These are phyloP conservation scores for Hydriomena furcata DNA, from an alignment of 2,888 invertebrate genomes.

Conservation along the genomic window DNA sequence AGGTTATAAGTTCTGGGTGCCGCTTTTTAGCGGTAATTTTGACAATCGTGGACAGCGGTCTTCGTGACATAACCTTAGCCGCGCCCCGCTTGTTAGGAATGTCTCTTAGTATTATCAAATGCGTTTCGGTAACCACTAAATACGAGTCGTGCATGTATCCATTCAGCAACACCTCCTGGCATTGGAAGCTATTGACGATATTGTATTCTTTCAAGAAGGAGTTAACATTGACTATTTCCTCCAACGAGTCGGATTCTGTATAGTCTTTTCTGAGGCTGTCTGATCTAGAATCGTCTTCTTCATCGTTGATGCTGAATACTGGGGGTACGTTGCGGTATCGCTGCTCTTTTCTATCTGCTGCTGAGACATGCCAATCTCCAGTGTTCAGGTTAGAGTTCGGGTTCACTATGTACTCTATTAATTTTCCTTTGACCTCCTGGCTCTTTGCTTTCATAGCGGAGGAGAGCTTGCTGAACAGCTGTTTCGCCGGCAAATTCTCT, in stretches of 20 bases:
- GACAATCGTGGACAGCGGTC: slow-evolving; percentile 95
- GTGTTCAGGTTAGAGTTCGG: slow-evolving; percentile 85
- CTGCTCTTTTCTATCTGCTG: slow-evolving; percentile 92
- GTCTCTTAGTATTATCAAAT: slow-evolving; percentile 93
- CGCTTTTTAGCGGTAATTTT: slow-evolving; percentile 98
- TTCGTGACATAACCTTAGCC: slow-evolving; percentile 93
- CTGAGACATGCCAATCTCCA: slow-evolving; percentile 92
- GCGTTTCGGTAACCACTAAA: slow-evolving; percentile 92
- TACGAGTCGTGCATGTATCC: slow-evolving; percentile 95
- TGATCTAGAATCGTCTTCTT: slow-evolving; percentile 77
- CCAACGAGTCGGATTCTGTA: slow-evolving; percentile 84
- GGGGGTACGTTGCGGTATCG: slow-evolving; percentile 95
- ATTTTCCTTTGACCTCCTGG: slow-evolving; percentile 94
- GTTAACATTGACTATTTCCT: slow-evolving; percentile 91
- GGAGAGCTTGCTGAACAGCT: slow-evolving; percentile 92
- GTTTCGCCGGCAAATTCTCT: slow-evolving; percentile 81
- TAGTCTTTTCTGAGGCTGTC: slow-evolving; percentile 61
- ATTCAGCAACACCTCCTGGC: slow-evolving; percentile 95
- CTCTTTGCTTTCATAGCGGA: slow-evolving; percentile 95
- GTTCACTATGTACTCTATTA: slow-evolving; percentile 97
- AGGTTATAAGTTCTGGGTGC: slow-evolving; percentile 97
- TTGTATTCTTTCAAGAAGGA: slow-evolving; percentile 92
- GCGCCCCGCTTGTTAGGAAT: slow-evolving; percentile 89
- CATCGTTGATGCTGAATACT: slow-evolving; percentile 97
- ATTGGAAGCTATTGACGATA: slow-evolving; percentile 93